Base-by-base conservation (phyloP, 2,797 vertebrate genomes). In the Eremophila alpestris region DNA sequence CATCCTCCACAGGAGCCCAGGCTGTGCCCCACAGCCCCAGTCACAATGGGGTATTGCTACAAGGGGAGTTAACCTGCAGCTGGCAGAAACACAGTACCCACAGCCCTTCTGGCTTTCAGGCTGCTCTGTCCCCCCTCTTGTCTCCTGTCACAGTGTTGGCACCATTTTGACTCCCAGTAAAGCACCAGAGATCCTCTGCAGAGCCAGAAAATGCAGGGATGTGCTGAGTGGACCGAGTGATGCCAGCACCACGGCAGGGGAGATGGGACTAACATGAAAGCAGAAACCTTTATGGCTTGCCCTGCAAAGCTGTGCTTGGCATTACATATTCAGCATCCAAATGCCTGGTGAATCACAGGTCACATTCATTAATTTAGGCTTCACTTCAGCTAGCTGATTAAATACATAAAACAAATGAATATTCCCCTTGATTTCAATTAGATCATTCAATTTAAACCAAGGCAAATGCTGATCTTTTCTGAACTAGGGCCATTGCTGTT, bases 401-500 rank as follows among this genome's bases (percentile, higher is more conserved):
- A 93, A 94, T 81, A 83, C 79, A 92, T 96, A 92, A 95, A 97
- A 34, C 69, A 89, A 89, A 93, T 71, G 54, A 97, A 85, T 92
- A 93, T 92, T 95, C 64, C 78, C 73, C 91, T 95, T 92, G 94
- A 92, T 94, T 94, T 96, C 91, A 92, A 87, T 92, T 94, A 94
- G 92, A 78, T 73, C 48, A 56, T 89, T 71, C 65, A 75, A 87
- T 91, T 93, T 91, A 94, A 95, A 92, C 69, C 59, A 73, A 85
- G 51, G 65, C 54, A 93, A 93, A 85, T 85, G 84, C 27, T 93
- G 85, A 71, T 92, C 75, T 91, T 83, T 71, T 68, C 62, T 91
- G 76, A 89, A 54, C 82, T 69, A 78, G 26, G 46, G 48, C 62
- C 45, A 67, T 45, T 89, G 70, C 34, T 73, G 34, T 55, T 90